Percentiles rank a stretch among this genome's conserved stretches.
Conservation (phyloP, 2,888 invertebrate species). For the Macrosiphum euphorbiae region DNA sequence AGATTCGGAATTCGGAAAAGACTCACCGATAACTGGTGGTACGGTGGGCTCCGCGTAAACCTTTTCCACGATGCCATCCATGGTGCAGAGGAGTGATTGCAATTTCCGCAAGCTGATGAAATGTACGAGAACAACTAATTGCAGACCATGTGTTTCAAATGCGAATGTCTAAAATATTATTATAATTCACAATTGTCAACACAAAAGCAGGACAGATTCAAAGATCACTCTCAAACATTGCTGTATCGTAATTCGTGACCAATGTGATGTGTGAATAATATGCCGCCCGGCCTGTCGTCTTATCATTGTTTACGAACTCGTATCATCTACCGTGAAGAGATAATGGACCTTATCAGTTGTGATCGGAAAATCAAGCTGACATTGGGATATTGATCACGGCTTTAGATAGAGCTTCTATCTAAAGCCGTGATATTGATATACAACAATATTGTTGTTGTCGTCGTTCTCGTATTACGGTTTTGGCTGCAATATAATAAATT, state of each 20-base stretch:
- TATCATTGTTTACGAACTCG: neutral
- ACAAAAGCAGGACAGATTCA: neutral
- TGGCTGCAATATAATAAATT: too few relatives aligned
- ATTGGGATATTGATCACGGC: too few relatives aligned
- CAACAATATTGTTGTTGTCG: too few relatives aligned
- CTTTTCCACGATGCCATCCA: neutral
- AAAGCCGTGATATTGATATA: too few relatives aligned
- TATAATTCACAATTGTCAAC: neutral
- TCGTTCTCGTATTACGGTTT: too few relatives aligned
- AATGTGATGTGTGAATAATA: too few relatives aligned
- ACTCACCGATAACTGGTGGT: constrained; percentile 48
- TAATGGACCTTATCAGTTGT: too few relatives aligned
- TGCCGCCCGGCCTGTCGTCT: neutral
- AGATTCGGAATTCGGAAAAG: neutral
- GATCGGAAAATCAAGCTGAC: too few relatives aligned
- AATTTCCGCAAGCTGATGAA: neutral
- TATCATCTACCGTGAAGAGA: neutral
- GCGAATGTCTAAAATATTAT: neutral
- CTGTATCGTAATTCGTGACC: too few relatives aligned
- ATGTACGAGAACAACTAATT: neutral
- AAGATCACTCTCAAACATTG: neutral
- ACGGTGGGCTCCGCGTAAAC: neutral
- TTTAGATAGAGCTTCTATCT: too few relatives aligned
- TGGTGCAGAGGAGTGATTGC: neutral
- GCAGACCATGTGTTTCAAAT: neutral